A percentile compares a stretch with the other conserved stretches of the same genome.
Conservation (phyloP, 1,140 invertebrate species). For the Diachasmimorpha longicaudata region DNA sequence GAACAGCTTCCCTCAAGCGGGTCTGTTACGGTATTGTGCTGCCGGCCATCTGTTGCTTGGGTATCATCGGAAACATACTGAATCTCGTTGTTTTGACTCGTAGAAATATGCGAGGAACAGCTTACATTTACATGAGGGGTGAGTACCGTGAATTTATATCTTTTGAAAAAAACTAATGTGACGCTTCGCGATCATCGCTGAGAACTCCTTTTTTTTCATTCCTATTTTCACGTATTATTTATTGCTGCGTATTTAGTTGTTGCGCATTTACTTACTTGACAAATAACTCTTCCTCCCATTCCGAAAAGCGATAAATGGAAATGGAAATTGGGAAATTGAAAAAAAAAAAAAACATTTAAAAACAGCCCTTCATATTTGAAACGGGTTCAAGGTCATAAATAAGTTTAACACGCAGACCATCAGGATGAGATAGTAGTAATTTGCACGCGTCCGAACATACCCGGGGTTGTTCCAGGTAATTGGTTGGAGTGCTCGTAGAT, state of each 20-base stretch:
- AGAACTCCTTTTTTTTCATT: no score
- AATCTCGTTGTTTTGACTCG: slow-evolving; percentile 77
- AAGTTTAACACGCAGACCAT: slow-evolving; percentile 7
- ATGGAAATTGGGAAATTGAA: background rate
- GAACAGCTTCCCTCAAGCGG: slow-evolving; percentile 67
- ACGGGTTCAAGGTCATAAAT: background rate
- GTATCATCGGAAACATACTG: slow-evolving; percentile 76
- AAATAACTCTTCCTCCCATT: no score
- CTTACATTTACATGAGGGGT: slow-evolving; percentile 82
- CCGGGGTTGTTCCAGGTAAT: slow-evolving; percentile 8
- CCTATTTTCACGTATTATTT: no score
- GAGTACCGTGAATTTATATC: slow-evolving; percentile 35
- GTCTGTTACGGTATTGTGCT: slow-evolving; percentile 74
- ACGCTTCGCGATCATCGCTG: no score
- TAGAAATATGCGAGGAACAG: slow-evolving; percentile 76
- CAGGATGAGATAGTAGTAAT: slow-evolving; percentile 8
- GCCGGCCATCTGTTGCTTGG: slow-evolving; percentile 73
- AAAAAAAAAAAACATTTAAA: background rate
- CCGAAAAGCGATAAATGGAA: no score
- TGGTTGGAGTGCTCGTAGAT: slow-evolving; percentile 8
- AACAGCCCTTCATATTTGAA: background rate
- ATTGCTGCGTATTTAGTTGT: no score
- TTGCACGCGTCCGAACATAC: slow-evolving; percentile 1
- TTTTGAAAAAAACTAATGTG: no score
- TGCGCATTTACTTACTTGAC: no score